These are phyloP conservation scores for Puntigrus tetrazona DNA, from an alignment of 2,113 vertebrate genomes.

Conservation along the genomic window DNA sequence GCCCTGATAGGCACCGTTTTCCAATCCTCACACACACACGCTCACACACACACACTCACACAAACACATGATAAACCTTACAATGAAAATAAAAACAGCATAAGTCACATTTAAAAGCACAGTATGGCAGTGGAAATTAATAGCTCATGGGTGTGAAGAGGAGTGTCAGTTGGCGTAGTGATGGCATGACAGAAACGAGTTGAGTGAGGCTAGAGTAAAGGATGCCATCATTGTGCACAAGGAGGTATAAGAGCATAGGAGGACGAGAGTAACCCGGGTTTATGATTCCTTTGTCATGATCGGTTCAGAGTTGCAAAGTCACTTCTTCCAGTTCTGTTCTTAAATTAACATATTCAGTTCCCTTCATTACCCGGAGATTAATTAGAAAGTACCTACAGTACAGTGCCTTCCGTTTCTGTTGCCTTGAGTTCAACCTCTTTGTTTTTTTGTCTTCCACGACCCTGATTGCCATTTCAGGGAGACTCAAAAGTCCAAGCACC, in stretches of 20 bases:
- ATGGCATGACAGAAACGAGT: slow-evolving; percentile 26
- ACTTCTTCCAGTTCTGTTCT: slow-evolving; percentile 42
- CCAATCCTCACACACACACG: slow-evolving; percentile 52
- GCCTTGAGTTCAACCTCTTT: background rate
- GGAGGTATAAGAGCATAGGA: slow-evolving; percentile 40
- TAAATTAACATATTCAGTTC: slow-evolving; percentile 52
- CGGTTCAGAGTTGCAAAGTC: slow-evolving; percentile 22
- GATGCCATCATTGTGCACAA: slow-evolving; percentile 51
- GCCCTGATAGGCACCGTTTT: slow-evolving; percentile 82
- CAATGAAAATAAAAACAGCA: slow-evolving; percentile 27
- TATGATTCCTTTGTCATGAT: slow-evolving; percentile 37
- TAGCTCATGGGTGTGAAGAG: slow-evolving; percentile 67
- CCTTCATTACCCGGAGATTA: slow-evolving; percentile 52
- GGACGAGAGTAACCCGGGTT: slow-evolving; percentile 39
- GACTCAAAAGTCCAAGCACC: slow-evolving; percentile 27
- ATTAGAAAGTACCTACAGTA: slow-evolving; percentile 42
- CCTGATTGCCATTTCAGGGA: slow-evolving; percentile 32
- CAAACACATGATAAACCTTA: slow-evolving; percentile 20
- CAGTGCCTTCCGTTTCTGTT: slow-evolving; percentile 10
- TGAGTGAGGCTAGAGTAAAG: slow-evolving; percentile 44
- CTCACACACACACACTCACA: slow-evolving; percentile 33
- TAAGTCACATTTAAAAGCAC: slow-evolving; percentile 71
- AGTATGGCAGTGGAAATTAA: slow-evolving; percentile 77
- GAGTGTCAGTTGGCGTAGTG: slow-evolving; percentile 33
- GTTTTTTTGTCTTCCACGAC: slow-evolving; percentile 25